Percentiles rank a stretch among this genome's conserved stretches.
Conservation (phyloP, 2,797 vertebrate genomes). For the Alosa sapidissima region DNA sequence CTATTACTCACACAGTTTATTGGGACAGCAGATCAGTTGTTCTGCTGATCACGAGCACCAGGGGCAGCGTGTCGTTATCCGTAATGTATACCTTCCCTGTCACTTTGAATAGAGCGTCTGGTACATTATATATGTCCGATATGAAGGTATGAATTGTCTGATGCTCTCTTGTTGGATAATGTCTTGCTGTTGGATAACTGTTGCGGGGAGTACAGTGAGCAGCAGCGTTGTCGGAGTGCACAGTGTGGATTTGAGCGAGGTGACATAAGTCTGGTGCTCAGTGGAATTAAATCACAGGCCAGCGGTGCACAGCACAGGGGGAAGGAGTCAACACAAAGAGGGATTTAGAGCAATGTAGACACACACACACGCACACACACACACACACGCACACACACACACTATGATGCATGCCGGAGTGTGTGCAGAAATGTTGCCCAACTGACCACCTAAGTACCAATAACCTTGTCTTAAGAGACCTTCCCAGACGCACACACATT, state of each 20-base stretch:
- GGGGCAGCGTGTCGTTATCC: background rate
- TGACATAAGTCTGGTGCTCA: background rate
- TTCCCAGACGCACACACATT: background rate
- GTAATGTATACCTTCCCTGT: no score
- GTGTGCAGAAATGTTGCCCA: background rate
- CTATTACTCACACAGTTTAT: background rate
- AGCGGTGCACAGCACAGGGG: background rate
- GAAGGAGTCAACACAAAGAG: background rate
- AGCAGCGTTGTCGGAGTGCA: background rate
- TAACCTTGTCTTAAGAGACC: background rate
- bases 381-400: conserved; percentile 22
- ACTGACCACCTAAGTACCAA: background rate
- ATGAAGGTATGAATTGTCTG: background rate
- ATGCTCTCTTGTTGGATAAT: background rate
- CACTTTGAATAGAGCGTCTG: background rate
- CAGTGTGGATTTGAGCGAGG: background rate
- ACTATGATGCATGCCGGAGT: background rate
- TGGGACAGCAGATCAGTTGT: background rate
- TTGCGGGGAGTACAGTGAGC: background rate
- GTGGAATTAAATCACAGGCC: background rate
- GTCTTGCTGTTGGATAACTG: background rate
- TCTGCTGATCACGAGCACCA: background rate
- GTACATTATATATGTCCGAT: background rate
- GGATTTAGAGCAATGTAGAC: background rate
- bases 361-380: conserved; percentile 13